Evolutionary conservation across 2,113 vertebrate genomes (phyloP).

Genomic region (Nettapus auritus): DNA sequence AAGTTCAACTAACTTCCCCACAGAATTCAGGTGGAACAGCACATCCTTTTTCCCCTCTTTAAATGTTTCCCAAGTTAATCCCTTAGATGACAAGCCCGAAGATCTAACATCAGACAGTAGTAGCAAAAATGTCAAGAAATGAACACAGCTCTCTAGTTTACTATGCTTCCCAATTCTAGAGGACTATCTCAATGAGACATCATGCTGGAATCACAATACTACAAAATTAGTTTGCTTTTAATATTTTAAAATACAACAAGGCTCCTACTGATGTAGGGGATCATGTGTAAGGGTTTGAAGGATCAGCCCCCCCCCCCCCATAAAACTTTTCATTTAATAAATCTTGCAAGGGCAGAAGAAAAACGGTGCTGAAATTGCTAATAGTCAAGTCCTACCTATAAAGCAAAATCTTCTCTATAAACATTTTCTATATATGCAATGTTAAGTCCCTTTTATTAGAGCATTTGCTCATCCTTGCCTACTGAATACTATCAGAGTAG

Average conservation of each 20-base stretch:
- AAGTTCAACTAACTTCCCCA: not conserved
- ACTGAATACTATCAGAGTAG: constrained; percentile 65
- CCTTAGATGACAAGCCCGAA: constrained; percentile 37
- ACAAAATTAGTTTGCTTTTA: constrained; percentile 64
- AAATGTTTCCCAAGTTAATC: constrained; percentile 11
- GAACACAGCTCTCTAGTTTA: constrained; percentile 65
- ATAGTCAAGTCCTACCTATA: constrained; percentile 71
- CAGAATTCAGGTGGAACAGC: constrained; percentile 31
- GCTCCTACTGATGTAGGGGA: constrained; percentile 58
- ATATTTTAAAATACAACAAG: constrained; percentile 68
- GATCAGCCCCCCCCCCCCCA: not conserved
- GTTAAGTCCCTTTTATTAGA: constrained; percentile 65
- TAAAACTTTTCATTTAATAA: constrained; percentile 47
- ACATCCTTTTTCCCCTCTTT: not conserved
- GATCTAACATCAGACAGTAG: constrained; percentile 55
- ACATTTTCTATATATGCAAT: constrained; percentile 68
- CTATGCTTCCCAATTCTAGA: constrained; percentile 61
- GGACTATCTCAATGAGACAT: constrained; percentile 63
- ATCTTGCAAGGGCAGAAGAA: constrained; percentile 67
- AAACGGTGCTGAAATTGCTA: constrained; percentile 61
- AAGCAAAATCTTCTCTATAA: constrained; percentile 69
- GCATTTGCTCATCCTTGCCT: constrained; percentile 69
- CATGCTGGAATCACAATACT: constrained; percentile 68
- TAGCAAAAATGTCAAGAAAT: constrained; percentile 59
- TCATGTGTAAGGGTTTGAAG: constrained; percentile 33